Conservation (phyloP, 2,113 vertebrate species). For the Anguilla rostrata region DNA sequence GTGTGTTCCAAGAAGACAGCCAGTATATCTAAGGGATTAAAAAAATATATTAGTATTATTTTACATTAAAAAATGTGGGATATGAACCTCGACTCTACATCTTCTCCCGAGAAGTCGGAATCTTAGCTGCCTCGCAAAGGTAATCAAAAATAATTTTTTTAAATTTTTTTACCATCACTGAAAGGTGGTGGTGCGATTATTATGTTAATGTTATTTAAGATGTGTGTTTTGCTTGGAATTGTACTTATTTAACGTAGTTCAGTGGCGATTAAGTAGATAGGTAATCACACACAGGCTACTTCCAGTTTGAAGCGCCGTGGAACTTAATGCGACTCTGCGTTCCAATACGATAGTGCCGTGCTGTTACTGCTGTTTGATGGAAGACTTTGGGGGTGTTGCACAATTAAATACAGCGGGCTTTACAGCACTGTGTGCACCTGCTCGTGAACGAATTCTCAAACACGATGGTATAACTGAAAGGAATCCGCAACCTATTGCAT, state of each 20-base stretch:
- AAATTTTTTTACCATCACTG: background rate
- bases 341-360: background rate
- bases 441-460: background rate
- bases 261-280: background rate
- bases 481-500: background rate
- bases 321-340: background rate
- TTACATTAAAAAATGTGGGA: conserved; percentile 18
- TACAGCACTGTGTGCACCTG: background rate
- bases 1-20: background rate
- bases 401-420: background rate
- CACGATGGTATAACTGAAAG: background rate
- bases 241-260: background rate
- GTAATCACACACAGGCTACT: background rate
- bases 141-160: conserved; percentile 5
- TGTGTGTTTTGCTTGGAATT: background rate
- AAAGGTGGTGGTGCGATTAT: background rate
- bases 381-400: conserved; percentile 5
- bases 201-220: background rate
- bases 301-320: conserved; percentile 2
- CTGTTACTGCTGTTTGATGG: background rate
- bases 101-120: conserved; percentile 22
- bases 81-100: background rate
- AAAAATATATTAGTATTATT: background rate
- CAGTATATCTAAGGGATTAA: background rate
- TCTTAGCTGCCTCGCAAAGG: conserved; percentile 12